A percentile compares a stretch with the other conserved stretches of the same genome.
Evolutionary conservation across 2,888 invertebrate genomes (phyloP).

Genomic region (Camptogramma bilineatum): DNA sequence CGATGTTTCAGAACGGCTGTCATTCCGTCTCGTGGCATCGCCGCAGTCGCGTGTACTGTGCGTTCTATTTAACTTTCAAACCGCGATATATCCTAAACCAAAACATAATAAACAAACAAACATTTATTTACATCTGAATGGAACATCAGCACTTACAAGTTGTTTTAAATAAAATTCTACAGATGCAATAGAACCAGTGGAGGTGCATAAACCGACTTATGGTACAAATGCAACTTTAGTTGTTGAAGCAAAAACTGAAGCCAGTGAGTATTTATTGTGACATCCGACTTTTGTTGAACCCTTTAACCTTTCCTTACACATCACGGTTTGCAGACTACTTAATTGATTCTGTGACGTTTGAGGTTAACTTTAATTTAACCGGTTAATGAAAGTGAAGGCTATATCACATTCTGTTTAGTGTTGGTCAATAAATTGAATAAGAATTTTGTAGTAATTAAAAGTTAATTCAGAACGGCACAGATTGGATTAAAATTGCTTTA

Average conservation of each 20-base stretch:
- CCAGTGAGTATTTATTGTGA: slow-evolving; percentile 78
- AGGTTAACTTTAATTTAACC: slow-evolving; percentile 45
- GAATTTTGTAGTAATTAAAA: slow-evolving; percentile 16
- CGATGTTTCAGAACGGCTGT: slow-evolving; percentile 52
- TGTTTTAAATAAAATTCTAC: slow-evolving; percentile 78
- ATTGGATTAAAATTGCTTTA: slow-evolving; percentile 57
- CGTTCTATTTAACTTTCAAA: slow-evolving; percentile 41
- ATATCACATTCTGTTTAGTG: slow-evolving; percentile 36
- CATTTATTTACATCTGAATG: slow-evolving; percentile 41
- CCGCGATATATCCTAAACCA: slow-evolving; percentile 44
- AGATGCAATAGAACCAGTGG: slow-evolving; percentile 79
- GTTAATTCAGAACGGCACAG: slow-evolving; percentile 51
- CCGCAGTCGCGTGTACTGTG: slow-evolving; percentile 57
- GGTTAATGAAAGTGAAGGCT: slow-evolving; percentile 64
- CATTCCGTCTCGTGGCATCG: slow-evolving; percentile 66
- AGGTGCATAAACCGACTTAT: slow-evolving; percentile 76
- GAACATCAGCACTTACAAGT: slow-evolving; percentile 56
- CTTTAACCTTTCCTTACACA: slow-evolving; percentile 55
- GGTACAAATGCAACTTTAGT: slow-evolving; percentile 73
- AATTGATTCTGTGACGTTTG: slow-evolving; percentile 67
- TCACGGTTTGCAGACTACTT: slow-evolving; percentile 48
- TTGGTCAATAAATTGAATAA: slow-evolving; percentile 35
- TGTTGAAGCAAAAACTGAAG: slow-evolving; percentile 74
- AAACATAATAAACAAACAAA: slow-evolving; percentile 48
- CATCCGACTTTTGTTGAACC: slow-evolving; percentile 59